These are phyloP conservation scores for Pseudopodoces humilis DNA, from an alignment of 2,113 vertebrate species.

Conservation along the genomic window DNA sequence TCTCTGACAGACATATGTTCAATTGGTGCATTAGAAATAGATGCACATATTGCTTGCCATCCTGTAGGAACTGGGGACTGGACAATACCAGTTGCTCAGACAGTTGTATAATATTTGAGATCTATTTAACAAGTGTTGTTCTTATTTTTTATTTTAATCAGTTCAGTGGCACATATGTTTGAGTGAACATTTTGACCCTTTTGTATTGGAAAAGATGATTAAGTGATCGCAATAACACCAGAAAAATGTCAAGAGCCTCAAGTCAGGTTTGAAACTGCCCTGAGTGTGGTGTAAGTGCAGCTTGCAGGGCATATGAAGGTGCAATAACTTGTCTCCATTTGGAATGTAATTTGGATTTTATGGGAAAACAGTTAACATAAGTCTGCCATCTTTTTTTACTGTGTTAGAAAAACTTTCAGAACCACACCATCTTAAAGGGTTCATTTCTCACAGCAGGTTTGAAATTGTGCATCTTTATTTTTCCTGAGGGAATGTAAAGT, in stretches of 20 bases:
- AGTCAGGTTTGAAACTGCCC: not conserved
- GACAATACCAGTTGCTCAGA: constrained; percentile 60
- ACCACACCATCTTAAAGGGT: not conserved
- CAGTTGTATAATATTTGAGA: constrained; percentile 26
- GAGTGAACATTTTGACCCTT: constrained; percentile 13
- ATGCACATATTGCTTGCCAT: constrained; percentile 71
- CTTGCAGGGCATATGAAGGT: not conserved
- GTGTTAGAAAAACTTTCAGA: not conserved
- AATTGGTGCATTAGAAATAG: constrained; percentile 54
- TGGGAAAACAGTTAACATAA: not conserved
- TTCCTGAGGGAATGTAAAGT: not conserved
- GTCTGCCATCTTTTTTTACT: not conserved
- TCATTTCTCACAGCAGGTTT: not conserved
- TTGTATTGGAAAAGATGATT: not conserved
- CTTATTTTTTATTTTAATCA: not conserved
- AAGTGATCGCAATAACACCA: not conserved
- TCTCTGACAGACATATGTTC: constrained; percentile 73
- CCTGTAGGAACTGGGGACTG: constrained; percentile 35
- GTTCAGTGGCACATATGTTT: not conserved
- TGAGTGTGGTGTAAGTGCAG: not conserved
- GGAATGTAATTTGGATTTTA: not conserved
- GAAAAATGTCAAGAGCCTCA: not conserved
- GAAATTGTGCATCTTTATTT: not conserved
- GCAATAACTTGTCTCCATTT: not conserved
- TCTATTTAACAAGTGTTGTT: not conserved